Percentiles rank a stretch among this genome's conserved stretches.
Conservation (phyloP, 2,888 invertebrate genomes). For the Bellardia bayeri region DNA sequence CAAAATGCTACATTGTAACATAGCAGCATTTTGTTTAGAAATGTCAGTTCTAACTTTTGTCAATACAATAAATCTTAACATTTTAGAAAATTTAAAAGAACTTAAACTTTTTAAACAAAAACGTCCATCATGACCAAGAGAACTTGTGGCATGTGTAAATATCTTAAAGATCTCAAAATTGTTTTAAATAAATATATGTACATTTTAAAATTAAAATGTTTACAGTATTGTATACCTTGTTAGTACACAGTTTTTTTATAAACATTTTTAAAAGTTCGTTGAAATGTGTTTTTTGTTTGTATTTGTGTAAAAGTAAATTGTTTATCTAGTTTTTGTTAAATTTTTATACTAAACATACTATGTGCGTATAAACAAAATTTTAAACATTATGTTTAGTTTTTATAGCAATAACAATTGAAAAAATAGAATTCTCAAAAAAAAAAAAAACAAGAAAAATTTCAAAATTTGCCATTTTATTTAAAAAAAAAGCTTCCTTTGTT, state of each 20-base stretch:
- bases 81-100: no score
- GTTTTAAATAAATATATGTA: background rate
- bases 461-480: slow-evolving; percentile 57
- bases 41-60: no score
- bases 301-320: slow-evolving; percentile 49
- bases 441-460: slow-evolving; percentile 9
- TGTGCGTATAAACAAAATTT: slow-evolving; percentile 20
- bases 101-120: no score
- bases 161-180: background rate
- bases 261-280: slow-evolving; percentile 3
- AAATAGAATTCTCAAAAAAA: background rate
- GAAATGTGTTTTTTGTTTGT: slow-evolving; percentile 17
- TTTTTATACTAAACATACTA: slow-evolving; percentile 34
- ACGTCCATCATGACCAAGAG: background rate
- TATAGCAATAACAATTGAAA: slow-evolving; percentile 30
- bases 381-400: slow-evolving; percentile 36
- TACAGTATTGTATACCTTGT: slow-evolving; percentile 47
- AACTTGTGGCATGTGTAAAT: background rate
- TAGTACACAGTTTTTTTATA: slow-evolving; percentile 21
- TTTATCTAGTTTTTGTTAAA: slow-evolving; percentile 45
- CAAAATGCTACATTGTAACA: no score
- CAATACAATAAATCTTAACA: no score
- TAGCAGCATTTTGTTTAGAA: no score
- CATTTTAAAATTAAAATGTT: background rate
- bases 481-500: slow-evolving; percentile 33